Percentiles rank a stretch among this genome's conserved stretches.
These are phyloP conservation scores for Pseudocheirus occidentalis DNA, from an alignment of 2,797 vertebrate genomes.

Conservation along the genomic window DNA sequence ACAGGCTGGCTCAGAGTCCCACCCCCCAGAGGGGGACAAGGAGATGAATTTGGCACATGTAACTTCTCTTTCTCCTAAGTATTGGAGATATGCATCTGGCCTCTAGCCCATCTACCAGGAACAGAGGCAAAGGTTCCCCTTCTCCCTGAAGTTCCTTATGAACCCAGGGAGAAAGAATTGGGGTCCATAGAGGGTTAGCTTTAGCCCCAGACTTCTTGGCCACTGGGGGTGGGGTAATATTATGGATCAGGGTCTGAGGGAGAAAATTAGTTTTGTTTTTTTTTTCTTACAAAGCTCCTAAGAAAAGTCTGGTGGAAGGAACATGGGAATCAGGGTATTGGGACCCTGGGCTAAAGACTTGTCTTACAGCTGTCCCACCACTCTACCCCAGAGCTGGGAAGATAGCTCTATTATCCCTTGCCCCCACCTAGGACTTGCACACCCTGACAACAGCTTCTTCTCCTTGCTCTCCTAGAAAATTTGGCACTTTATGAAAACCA, in stretches of 20 bases:
- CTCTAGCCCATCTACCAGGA: conserved; percentile 38
- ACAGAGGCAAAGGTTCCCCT: background rate
- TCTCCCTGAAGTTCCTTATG: conserved; percentile 45
- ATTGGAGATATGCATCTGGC: conserved; percentile 61
- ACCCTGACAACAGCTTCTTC: conserved; percentile 68
- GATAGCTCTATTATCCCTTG: background rate
- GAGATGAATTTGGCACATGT: conserved; percentile 77
- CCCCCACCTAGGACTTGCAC: conserved; percentile 39
- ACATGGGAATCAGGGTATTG: conserved; percentile 46
- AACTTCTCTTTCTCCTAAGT: conserved; percentile 65
- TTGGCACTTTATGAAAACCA: conserved; percentile 75
- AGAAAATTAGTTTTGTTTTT: conserved; percentile 17
- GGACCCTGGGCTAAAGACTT: conserved; percentile 58
- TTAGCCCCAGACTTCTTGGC: background rate
- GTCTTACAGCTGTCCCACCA: conserved; percentile 53
- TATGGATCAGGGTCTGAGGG: conserved; percentile 52
- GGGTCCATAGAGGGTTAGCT: background rate
- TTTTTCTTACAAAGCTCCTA: conserved; percentile 79
- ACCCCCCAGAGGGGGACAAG: conserved; percentile 57
- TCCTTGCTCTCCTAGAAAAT: conserved; percentile 72
- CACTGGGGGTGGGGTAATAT: background rate
- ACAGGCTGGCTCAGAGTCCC: conserved; percentile 76
- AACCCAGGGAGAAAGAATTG: conserved; percentile 9
- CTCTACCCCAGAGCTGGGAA: conserved; percentile 35
- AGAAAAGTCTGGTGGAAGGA: conserved; percentile 71